Evolutionary conservation across 2,888 invertebrate species (phyloP).

Genomic region (Megalurothrips usitatus): DNA sequence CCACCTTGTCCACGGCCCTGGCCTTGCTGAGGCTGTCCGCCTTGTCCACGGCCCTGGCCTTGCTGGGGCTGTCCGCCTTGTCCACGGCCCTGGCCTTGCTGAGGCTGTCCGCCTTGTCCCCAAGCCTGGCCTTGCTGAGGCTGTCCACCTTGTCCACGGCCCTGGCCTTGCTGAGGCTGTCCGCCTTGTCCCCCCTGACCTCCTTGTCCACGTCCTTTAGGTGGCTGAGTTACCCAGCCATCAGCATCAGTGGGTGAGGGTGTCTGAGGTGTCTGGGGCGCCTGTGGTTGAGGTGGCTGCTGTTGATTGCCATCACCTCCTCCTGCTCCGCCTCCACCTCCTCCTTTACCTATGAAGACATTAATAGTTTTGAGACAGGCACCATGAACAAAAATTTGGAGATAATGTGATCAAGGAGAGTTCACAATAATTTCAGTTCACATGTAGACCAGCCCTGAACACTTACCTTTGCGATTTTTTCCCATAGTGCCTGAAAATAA

Average conservation of each 20-base stretch:
- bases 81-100: neutral
- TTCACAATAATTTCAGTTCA: neutral
- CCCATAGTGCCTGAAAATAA: neutral
- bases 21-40: conserved; percentile 8
- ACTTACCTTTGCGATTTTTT: neutral
- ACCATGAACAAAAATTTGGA: neutral
- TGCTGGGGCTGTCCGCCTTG: neutral
- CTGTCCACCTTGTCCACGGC: conserved; percentile 28
- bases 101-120: conserved; percentile 19
- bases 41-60: conserved; percentile 14
- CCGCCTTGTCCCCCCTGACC: conserved; percentile 18
- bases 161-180: conserved; percentile 19
- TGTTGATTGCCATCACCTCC: conserved; percentile 27
- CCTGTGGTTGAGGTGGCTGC: conserved; percentile 15
- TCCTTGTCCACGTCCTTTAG: neutral
- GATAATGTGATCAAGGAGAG: neutral
- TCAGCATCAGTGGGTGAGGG: too few species aligned
- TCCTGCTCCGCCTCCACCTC: conserved; percentile 13
- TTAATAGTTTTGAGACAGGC: neutral
- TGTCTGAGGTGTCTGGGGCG: conserved; percentile 32
- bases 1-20: neutral
- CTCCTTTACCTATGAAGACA: neutral
- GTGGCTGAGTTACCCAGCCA: neutral
- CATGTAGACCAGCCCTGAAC: neutral
- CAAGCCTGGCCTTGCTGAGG: conserved; percentile 3